A percentile compares a stretch with the other conserved stretches of the same genome.
phyloP scores from a whole-genome alignment of 2,113 vertebrate genomes.

The Paradoxurus hermaphroditus region DNA sequence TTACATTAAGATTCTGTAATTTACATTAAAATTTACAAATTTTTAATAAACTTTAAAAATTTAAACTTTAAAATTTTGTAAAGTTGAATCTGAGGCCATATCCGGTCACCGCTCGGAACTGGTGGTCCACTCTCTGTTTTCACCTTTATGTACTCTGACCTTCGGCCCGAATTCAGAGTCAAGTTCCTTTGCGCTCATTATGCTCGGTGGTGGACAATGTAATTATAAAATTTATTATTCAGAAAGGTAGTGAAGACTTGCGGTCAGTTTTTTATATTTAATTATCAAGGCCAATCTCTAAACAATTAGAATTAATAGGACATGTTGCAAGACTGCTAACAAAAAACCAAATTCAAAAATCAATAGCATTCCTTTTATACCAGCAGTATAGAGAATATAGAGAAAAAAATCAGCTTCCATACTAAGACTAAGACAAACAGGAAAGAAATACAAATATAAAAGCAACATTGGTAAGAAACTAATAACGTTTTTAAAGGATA shows the following conservation, averaged over 20 bases:
- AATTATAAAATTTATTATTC: background rate
- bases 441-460: background rate
- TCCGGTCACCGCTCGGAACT: background rate
- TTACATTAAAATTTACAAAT: too few relatives aligned
- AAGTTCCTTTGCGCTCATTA: background rate
- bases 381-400: background rate
- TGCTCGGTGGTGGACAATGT: background rate
- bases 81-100: background rate
- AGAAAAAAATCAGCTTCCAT: background rate
- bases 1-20: background rate
- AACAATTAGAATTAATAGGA: conserved; percentile 15
- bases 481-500: background rate
- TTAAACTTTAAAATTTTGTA: background rate
- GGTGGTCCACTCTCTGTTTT: background rate
- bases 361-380: background rate
- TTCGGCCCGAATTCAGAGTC: background rate
- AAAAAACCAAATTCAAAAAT: background rate
- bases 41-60: too few relatives aligned
- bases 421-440: background rate
- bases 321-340: background rate
- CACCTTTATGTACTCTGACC: background rate
- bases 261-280: conserved; percentile 1
- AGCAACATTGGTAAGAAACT: background rate
- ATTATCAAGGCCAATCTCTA: conserved; percentile 9
- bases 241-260: background rate